Evolutionary conservation across 2,888 invertebrate genomes (phyloP).

Genomic region (Cataglyphis albicans): DNA sequence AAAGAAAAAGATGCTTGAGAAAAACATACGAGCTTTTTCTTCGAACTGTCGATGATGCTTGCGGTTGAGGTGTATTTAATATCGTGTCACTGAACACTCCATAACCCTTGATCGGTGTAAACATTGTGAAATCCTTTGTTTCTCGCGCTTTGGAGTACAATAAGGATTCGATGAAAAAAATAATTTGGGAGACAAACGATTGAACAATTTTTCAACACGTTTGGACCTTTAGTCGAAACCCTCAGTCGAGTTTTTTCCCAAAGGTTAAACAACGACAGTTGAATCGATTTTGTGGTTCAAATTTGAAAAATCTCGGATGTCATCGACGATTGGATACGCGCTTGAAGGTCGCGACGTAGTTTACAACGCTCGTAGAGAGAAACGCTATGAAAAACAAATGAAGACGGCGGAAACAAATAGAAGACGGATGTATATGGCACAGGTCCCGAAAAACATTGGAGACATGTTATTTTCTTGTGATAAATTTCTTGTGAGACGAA

Average conservation of each 20-base stretch:
- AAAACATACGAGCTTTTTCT: conserved; percentile 79
- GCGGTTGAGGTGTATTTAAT: conserved; percentile 84
- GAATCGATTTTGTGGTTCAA: conserved; percentile 74
- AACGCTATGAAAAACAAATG: conserved; percentile 65
- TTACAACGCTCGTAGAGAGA: conserved; percentile 34
- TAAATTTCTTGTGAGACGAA: conserved; percentile 75
- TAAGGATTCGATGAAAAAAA: background rate
- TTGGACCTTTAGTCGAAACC: conserved; percentile 18
- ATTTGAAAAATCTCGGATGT: conserved; percentile 74
- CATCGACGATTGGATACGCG: conserved; percentile 57
- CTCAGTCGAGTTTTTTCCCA: conserved; percentile 16
- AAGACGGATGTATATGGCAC: conserved; percentile 59
- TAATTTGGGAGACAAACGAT: background rate
- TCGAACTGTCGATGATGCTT: conserved; percentile 85
- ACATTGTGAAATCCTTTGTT: conserved; percentile 65
- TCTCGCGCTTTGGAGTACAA: background rate
- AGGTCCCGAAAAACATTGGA: conserved; percentile 61
- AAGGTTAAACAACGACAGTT: conserved; percentile 69
- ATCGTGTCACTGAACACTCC: conserved; percentile 80
- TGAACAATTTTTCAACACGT: background rate
- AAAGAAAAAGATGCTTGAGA: background rate
- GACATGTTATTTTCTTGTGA: conserved; percentile 67
- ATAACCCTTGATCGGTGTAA: conserved; percentile 62
- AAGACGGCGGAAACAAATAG: conserved; percentile 66
- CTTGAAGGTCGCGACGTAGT: conserved; percentile 19